A percentile compares a stretch with the other conserved stretches of the same genome.
These are phyloP conservation scores for Ichneumoninae sp. DNA, from an alignment of 2,888 invertebrate species.

Conservation along the genomic window DNA sequence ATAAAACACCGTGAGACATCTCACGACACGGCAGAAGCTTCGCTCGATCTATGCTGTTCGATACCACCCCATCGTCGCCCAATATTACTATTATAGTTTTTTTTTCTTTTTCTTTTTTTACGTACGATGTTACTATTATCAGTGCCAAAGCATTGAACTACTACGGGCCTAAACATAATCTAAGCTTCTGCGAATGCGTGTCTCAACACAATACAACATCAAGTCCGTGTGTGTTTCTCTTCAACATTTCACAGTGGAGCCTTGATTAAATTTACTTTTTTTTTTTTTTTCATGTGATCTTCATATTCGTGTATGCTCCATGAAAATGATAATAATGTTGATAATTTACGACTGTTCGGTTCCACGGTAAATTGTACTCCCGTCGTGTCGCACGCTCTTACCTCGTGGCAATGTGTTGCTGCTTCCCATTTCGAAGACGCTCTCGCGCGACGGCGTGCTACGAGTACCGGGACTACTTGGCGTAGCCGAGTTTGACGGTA, in stretches of 20 bases:
- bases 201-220: constrained; percentile 75
- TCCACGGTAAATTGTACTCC: constrained; percentile 74
- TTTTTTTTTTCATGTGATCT: constrained; percentile 10
- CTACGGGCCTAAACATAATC: constrained; percentile 64
- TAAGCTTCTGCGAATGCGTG: constrained; percentile 75
- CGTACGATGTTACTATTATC: constrained; percentile 44
- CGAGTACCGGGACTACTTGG: constrained; percentile 77
- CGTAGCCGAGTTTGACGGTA: constrained; percentile 74
- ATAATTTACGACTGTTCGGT: constrained; percentile 58
- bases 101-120: constrained; percentile 45
- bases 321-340: not conserved
- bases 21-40: constrained; percentile 78
- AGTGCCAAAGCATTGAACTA: constrained; percentile 68
- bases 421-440: constrained; percentile 80
- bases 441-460: constrained; percentile 77
- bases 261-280: constrained; percentile 40
- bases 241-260: constrained; percentile 73
- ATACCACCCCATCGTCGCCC: constrained; percentile 15
- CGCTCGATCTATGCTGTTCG: constrained; percentile 54
- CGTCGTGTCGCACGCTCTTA: constrained; percentile 76
- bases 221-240: constrained; percentile 65
- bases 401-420: constrained; percentile 82
- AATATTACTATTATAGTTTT: constrained; percentile 15
- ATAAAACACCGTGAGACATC: constrained; percentile 74
- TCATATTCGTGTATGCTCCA: not conserved